phyloP scores from a whole-genome alignment of 2,888 invertebrate species.

The Mythimna ferrago region DNA sequence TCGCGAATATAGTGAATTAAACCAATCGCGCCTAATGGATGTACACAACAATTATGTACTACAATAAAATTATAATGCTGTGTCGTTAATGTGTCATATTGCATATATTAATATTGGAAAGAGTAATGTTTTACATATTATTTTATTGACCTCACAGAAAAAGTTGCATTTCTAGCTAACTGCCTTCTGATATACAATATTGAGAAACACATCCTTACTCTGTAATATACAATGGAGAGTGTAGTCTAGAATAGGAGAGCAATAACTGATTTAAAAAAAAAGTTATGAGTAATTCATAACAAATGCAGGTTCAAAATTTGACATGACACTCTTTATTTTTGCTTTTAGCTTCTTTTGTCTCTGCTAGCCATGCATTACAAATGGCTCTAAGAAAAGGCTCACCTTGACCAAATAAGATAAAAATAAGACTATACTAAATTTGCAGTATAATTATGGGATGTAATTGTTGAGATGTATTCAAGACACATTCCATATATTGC shows the following conservation, averaged over 20 bases:
- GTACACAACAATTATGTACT: too few relatives aligned
- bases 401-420: conserved; percentile 31
- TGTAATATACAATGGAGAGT: not conserved
- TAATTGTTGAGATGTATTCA: conserved; percentile 14
- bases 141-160: too few relatives aligned
- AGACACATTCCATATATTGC: conserved; percentile 7
- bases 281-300: not conserved
- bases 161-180: too few relatives aligned
- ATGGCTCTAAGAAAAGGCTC: not conserved
- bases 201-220: not conserved
- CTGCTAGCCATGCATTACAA: not conserved
- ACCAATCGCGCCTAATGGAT: too few relatives aligned
- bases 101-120: too few relatives aligned
- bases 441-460: conserved; percentile 9
- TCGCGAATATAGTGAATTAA: too few relatives aligned
- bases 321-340: not conserved
- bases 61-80: too few relatives aligned
- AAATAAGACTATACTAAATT: conserved; percentile 12
- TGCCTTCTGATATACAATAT: not conserved
- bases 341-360: conserved; percentile 1
- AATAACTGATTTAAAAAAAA: not conserved
- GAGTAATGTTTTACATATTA: too few relatives aligned
- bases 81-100: too few relatives aligned
- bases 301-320: not conserved
- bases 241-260: too few relatives aligned